A percentile compares a stretch with the other conserved stretches of the same genome.
Conservation (phyloP, 2,113 vertebrate species). For the Notothenia coriiceps region DNA sequence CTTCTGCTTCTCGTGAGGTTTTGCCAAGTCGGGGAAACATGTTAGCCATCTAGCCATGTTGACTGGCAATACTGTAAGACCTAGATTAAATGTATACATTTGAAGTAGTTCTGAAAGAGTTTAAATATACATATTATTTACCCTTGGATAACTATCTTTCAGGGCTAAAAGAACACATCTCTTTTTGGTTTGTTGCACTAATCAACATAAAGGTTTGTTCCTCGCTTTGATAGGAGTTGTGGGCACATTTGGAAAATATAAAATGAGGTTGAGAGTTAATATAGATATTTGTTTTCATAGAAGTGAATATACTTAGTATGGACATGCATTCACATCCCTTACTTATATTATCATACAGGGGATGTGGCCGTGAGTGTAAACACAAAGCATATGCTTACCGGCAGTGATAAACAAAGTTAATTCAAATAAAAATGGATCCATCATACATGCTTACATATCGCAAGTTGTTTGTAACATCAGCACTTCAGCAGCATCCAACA, state of each 20-base stretch:
- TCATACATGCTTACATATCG: constrained; percentile 1
- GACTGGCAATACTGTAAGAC: neutral
- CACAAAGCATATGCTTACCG: neutral
- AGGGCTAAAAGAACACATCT: neutral
- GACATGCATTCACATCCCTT: neutral
- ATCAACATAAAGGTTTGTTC: neutral
- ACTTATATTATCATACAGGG: neutral
- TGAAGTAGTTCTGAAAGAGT: neutral
- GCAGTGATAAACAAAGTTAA: neutral
- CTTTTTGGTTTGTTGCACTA: neutral
- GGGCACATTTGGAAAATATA: neutral
- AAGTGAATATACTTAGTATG: no score
- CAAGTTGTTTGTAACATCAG: neutral
- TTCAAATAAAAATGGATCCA: constrained; percentile 5
- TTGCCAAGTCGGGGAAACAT: constrained; percentile 20
- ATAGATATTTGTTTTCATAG: no score
- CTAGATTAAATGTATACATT: neutral
- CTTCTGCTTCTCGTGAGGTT: constrained; percentile 26
- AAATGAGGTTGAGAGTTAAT: neutral
- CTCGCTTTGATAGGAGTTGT: neutral
- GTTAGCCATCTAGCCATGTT: constrained; percentile 7
- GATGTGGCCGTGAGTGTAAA: neutral
- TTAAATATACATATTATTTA: neutral
- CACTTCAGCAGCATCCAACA: neutral
- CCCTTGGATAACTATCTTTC: neutral